These are phyloP conservation scores for Microtus oregoni DNA, from an alignment of 2,113 vertebrate genomes.

Conservation along the genomic window DNA sequence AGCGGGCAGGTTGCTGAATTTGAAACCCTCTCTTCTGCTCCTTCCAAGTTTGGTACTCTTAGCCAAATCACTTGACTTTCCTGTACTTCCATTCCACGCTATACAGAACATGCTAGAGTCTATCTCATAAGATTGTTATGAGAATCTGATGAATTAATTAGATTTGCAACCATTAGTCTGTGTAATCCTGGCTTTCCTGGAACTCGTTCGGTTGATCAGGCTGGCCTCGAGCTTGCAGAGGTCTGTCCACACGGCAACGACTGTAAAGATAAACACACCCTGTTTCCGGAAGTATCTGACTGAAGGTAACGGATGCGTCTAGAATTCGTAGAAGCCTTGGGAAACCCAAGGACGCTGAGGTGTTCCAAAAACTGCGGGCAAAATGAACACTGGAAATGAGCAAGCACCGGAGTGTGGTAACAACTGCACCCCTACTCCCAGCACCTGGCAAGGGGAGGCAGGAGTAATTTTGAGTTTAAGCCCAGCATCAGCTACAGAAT, in stretches of 20 bases:
- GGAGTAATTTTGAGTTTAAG: neutral
- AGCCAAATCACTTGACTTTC: neutral
- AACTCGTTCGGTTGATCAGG: no score
- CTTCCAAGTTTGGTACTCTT: neutral
- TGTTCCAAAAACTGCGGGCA: neutral
- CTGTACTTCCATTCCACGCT: neutral
- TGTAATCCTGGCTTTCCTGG: no score
- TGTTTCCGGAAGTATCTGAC: neutral
- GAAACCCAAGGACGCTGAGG: neutral
- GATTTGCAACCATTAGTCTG: no score
- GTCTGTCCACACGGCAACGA: neutral
- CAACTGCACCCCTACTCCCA: neutral
- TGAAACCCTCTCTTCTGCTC: neutral
- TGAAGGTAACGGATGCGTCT: neutral
- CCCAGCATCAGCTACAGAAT: neutral
- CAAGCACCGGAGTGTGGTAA: neutral
- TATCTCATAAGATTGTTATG: neutral
- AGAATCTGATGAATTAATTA: neutral
- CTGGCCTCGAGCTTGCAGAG: no score
- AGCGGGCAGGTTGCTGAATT: neutral
- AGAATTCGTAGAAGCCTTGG: neutral
- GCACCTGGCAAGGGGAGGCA: neutral
- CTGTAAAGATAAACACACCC: neutral
- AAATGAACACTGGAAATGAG: conserved; percentile 13
- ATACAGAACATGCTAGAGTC: neutral